Conservation (phyloP, 2,797 vertebrate species). For the Melanotaenia parkinsoni region DNA sequence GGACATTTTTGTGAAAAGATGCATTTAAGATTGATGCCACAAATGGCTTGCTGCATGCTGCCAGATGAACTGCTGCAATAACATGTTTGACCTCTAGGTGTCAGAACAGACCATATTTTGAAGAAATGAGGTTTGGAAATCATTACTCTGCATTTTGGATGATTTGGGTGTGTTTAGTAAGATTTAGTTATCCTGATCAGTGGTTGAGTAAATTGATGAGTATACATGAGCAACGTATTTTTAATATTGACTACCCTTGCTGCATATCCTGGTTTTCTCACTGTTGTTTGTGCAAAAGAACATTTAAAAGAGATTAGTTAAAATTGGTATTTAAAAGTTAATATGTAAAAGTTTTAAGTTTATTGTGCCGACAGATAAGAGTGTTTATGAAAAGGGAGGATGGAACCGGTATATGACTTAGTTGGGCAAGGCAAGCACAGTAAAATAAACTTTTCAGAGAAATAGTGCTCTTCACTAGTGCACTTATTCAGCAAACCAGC, state of each 20-base stretch:
- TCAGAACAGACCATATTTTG: slow-evolving; percentile 22
- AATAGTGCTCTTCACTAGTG: not conserved
- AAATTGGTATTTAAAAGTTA: not conserved
- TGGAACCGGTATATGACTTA: not conserved
- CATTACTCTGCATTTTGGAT: not conserved
- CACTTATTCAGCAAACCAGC: slow-evolving; percentile 9
- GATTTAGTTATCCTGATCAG: not conserved
- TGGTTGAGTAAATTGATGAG: not conserved
- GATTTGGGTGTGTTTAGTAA: not conserved
- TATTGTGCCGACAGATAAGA: not conserved
- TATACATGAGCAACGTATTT: not conserved
- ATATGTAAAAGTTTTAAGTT: not conserved
- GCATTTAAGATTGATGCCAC: not conserved
- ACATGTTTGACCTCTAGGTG: slow-evolving; percentile 46
- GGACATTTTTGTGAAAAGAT: slow-evolving; percentile 46
- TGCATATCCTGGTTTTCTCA: not conserved
- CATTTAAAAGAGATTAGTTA: not conserved
- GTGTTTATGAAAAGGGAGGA: too few species aligned
- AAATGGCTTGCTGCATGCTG: not conserved
- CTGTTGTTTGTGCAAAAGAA: not conserved
- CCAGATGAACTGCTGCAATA: slow-evolving; percentile 21
- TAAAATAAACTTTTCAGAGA: slow-evolving; percentile 5
- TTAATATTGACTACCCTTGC: not conserved
- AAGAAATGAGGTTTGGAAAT: not conserved
- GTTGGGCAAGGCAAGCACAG: not conserved